Conservation (phyloP, 2,113 vertebrate species). For the Stictonetta naevosa region DNA sequence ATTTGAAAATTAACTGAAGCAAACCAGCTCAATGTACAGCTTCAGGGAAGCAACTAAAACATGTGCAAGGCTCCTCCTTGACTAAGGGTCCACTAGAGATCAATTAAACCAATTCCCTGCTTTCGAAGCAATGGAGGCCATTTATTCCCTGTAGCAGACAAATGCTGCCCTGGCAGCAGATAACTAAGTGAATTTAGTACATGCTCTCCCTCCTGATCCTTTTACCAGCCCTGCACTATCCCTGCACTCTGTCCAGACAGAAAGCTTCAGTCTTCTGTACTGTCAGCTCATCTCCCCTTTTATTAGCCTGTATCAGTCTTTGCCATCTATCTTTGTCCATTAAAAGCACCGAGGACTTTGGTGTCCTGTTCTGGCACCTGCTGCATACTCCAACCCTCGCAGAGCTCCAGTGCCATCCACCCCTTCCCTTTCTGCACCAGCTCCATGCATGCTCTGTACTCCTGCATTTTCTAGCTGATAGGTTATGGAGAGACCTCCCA, state of each 20-base stretch:
- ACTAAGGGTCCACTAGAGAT: constrained; percentile 37
- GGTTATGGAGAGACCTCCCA: not conserved
- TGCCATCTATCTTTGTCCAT: not conserved
- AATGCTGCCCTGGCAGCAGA: constrained; percentile 16
- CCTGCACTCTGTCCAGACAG: not conserved
- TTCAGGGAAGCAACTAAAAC: constrained; percentile 31
- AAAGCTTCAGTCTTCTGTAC: not conserved
- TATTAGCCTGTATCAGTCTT: not conserved
- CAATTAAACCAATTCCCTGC: constrained; percentile 38
- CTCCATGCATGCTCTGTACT: not conserved
- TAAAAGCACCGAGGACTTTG: not conserved
- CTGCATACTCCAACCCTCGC: not conserved
- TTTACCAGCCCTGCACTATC: not conserved
- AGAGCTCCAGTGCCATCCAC: not conserved
- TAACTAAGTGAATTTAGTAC: constrained; percentile 36
- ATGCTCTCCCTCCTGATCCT: not conserved
- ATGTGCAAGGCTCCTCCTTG: constrained; percentile 18
- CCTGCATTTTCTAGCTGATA: not conserved
- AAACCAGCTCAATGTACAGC: not conserved
- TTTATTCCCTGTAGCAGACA: constrained; percentile 48
- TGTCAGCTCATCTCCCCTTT: not conserved
- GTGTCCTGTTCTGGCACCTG: not conserved
- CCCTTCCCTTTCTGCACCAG: not conserved
- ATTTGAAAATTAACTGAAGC: constrained; percentile 30
- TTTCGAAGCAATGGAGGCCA: constrained; percentile 45